Evolutionary conservation across 2,113 vertebrate genomes (phyloP).

Genomic region (Columbina picui): DNA sequence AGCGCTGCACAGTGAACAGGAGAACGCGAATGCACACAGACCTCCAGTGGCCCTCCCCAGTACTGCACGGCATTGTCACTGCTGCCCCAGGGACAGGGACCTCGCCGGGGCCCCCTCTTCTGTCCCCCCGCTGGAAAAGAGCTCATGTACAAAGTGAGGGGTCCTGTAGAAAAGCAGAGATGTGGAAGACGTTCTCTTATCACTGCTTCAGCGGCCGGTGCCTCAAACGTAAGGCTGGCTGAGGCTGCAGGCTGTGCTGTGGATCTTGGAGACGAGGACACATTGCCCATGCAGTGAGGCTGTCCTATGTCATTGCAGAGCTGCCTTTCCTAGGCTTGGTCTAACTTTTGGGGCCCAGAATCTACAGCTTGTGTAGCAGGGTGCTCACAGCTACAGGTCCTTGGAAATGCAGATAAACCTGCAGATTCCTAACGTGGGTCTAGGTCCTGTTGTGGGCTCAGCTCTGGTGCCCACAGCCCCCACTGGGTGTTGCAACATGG

Average conservation of each 20-base stretch:
- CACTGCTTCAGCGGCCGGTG: not conserved
- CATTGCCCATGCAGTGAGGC: accelerated
- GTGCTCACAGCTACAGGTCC: not conserved
- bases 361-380: not conserved
- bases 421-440: not conserved
- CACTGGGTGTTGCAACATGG: accelerated
- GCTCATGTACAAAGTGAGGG: not conserved
- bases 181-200: not conserved
- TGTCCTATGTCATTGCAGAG: not conserved
- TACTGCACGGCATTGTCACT: not conserved
- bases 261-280: not conserved
- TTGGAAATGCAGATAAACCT: not conserved
- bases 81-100: not conserved
- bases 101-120: not conserved
- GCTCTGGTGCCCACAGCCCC: not conserved
- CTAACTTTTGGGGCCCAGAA: not conserved
- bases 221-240: accelerated
- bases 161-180: not conserved
- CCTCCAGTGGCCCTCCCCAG: conserved; percentile 27
- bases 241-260: not conserved
- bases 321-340: not conserved
- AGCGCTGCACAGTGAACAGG: accelerated
- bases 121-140: accelerated
- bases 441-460: not conserved
- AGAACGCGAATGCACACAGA: not conserved